Evolutionary conservation across 2,113 vertebrate species (phyloP).

Genomic region (Oenanthe oenanthe): DNA sequence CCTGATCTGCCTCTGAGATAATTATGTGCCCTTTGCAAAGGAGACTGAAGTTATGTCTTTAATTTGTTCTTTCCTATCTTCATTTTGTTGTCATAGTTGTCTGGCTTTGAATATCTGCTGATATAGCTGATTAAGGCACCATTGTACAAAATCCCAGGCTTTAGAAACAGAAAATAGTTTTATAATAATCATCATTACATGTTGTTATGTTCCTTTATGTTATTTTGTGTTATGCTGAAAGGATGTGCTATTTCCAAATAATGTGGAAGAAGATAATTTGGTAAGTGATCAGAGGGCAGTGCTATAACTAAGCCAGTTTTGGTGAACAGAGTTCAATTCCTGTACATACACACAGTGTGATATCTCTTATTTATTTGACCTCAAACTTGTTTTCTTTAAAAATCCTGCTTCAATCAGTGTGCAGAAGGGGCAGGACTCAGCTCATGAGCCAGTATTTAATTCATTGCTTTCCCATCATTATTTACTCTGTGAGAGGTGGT

Average conservation of each 20-base stretch:
- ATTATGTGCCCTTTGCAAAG: neutral
- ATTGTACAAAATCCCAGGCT: neutral
- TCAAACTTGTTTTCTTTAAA: neutral
- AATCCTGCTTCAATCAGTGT: neutral
- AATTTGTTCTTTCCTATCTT: neutral
- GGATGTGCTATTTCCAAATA: neutral
- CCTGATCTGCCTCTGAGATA: neutral
- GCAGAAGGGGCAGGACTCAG: neutral
- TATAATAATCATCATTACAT: neutral
- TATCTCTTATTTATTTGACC: neutral
- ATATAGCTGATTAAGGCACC: neutral
- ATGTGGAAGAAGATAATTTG: neutral
- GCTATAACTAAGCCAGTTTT: neutral
- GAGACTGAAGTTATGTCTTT: neutral
- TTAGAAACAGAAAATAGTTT: neutral
- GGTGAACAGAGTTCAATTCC: neutral
- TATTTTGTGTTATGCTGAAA: neutral
- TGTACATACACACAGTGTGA: neutral
- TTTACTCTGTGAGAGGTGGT: neutral
- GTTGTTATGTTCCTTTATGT: neutral
- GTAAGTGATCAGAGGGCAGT: neutral
- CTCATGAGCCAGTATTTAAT: neutral
- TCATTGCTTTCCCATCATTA: neutral
- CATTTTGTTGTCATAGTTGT: neutral
- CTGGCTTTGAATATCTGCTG: neutral